Base-by-base conservation (phyloP, 2,888 invertebrate genomes). In the Baronia brevicornis region DNA sequence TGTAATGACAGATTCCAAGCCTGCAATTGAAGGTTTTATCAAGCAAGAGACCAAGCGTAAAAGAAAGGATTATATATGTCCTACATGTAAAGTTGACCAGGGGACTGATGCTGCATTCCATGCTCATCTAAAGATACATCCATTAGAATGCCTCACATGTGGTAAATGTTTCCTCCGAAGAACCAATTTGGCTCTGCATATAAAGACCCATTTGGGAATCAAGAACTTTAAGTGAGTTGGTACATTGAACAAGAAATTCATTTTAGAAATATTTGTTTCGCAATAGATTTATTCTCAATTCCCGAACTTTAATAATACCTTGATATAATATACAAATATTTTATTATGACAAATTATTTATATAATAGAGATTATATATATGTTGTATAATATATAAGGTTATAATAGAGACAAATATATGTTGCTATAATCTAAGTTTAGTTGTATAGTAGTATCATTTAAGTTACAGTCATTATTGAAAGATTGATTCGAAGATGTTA, bases 121-220 rank as follows among this genome's bases (percentile, higher is more conserved):
- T 43, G 88, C 88, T 2, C 94, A 95, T 64, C 84, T 94, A 18
- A 90, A 90, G 52, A 86, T 90, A 22, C 95, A 95, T 66, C 94
- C 94, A 0, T 84, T 94, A 32, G 93, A 94, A 69, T 95, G 95
- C 49, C 87, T 90, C 39, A 89, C 92, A 8, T 95, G 95, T 58
- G 92, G 93, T 6, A 93, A 93, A 60, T 90, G 89, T 58, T 94
- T 91, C 84, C 89, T 88, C 55, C 84, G 89, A 8, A 87, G 90
- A 61, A 90, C 90, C 44, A 93, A 91, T 65, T 87, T 92, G 39
- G 90, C 91, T 27, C 70, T 93, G 21, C 95, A 95, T 62, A 86
- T 91, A 62, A 93, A 92, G 60, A 89, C 92, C 1, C 94, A 95
- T 67, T 70, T 93, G 38, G 92, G 91, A 8, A 90, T 94, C 58